phyloP scores from a whole-genome alignment of 2,797 vertebrate genomes.

The Anniella stebbinsi region DNA sequence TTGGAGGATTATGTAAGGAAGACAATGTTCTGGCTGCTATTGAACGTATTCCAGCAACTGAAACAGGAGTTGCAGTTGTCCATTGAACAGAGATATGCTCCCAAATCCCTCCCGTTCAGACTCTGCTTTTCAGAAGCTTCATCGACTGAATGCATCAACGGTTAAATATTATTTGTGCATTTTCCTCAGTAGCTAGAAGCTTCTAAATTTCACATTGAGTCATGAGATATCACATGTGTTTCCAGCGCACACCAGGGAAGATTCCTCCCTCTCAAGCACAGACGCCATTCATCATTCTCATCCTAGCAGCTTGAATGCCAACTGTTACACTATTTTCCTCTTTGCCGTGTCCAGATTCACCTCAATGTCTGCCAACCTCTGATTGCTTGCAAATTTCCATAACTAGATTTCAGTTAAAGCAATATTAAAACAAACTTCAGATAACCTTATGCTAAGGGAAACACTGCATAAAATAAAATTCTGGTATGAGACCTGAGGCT shows the following conservation, averaged over 20 bases:
- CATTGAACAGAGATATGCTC: not conserved
- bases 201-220: conserved; percentile 81
- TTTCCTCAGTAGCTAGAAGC: conserved; percentile 30
- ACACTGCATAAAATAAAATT: not conserved
- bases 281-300: conserved; percentile 13
- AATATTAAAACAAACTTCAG: not conserved
- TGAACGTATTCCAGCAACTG: not conserved
- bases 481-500: not conserved
- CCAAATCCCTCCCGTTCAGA: not conserved
- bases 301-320: conserved; percentile 46
- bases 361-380: not conserved
- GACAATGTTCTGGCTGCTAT: not conserved
- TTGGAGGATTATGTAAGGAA: not conserved
- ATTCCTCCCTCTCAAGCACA: not conserved
- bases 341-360: not conserved
- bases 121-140: not conserved
- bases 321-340: conserved; percentile 8
- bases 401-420: not conserved
- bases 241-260: not conserved
- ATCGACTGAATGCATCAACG: not conserved
- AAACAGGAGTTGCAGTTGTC: not conserved
- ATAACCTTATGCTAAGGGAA: not conserved
- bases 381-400: conserved; percentile 4
- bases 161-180: not conserved
- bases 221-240: conserved; percentile 81